A percentile compares a stretch with the other conserved stretches of the same genome.
Conservation (phyloP, 1,140 invertebrate genomes). For the Diabrotica undecimpunctata region DNA sequence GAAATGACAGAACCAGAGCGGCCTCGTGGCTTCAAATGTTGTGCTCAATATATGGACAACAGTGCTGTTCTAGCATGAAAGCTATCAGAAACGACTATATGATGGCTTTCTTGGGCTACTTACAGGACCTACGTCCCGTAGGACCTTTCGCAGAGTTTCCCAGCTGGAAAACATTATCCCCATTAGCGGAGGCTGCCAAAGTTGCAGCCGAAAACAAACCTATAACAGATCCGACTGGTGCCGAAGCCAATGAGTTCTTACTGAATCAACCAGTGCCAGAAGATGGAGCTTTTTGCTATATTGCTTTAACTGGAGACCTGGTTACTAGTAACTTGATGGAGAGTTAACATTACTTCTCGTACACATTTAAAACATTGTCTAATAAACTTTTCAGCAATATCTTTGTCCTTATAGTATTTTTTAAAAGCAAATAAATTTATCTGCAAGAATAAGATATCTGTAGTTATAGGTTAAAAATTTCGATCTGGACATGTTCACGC, state of each 20-base stretch:
- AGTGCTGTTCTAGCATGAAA: conserved; percentile 47
- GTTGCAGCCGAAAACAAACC: conserved; percentile 41
- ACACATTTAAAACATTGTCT: too few species aligned
- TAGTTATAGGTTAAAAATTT: too few species aligned
- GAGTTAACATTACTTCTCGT: too few species aligned
- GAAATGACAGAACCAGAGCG: conserved; percentile 43
- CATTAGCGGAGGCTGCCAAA: conserved; percentile 46
- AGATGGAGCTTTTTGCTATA: conserved; percentile 52
- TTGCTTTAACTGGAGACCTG: conserved; percentile 50
- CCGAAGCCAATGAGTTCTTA: conserved; percentile 49
- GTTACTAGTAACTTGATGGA: conserved; percentile 28
- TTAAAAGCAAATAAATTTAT: too few species aligned
- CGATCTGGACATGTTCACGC: too few species aligned
- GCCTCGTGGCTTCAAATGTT: conserved; percentile 49
- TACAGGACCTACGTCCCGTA: conserved; percentile 40
- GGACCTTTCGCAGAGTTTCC: conserved; percentile 50
- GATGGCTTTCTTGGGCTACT: conserved; percentile 47
- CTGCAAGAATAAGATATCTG: too few species aligned
- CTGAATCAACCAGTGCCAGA: conserved; percentile 46
- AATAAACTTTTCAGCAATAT: too few species aligned
- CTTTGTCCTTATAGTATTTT: too few species aligned
- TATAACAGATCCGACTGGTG: conserved; percentile 47
- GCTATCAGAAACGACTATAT: conserved; percentile 51
- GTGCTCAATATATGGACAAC: conserved; percentile 41
- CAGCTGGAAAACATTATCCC: conserved; percentile 41